Evolutionary conservation across 2,113 vertebrate species (phyloP).

Genomic region (Coturnix japonica): DNA sequence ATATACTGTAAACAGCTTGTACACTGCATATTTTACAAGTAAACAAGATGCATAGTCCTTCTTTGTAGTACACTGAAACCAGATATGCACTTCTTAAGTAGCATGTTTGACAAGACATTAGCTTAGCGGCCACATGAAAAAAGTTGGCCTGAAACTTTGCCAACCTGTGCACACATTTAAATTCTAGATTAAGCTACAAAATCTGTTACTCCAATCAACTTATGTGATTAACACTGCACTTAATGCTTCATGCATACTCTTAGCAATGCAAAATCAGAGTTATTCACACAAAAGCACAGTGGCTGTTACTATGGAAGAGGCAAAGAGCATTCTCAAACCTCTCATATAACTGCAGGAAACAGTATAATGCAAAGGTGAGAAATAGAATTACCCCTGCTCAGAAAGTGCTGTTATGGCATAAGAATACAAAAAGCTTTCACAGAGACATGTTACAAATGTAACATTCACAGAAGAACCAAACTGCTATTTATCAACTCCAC

Average conservation of each 20-base stretch:
- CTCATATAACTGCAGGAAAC: background rate
- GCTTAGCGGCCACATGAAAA: rapidly evolving
- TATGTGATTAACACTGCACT: background rate
- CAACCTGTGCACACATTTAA: background rate
- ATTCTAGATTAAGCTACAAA: background rate
- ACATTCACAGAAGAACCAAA: background rate
- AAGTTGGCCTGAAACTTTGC: background rate
- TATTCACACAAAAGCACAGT: background rate
- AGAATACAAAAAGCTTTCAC: background rate
- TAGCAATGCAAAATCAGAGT: background rate
- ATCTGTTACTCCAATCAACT: background rate
- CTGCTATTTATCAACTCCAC: background rate
- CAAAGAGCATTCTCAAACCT: background rate
- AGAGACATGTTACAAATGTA: background rate
- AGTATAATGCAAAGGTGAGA: background rate
- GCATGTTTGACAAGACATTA: background rate
- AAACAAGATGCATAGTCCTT: background rate
- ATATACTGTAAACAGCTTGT: background rate
- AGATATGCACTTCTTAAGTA: background rate
- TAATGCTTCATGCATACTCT: background rate
- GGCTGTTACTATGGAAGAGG: background rate
- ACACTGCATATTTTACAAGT: rapidly evolving
- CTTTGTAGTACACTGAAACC: background rate
- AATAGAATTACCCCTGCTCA: background rate
- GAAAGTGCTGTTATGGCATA: background rate